Evolutionary conservation across 2,888 invertebrate genomes (phyloP).

Genomic region (Nebria salina): DNA sequence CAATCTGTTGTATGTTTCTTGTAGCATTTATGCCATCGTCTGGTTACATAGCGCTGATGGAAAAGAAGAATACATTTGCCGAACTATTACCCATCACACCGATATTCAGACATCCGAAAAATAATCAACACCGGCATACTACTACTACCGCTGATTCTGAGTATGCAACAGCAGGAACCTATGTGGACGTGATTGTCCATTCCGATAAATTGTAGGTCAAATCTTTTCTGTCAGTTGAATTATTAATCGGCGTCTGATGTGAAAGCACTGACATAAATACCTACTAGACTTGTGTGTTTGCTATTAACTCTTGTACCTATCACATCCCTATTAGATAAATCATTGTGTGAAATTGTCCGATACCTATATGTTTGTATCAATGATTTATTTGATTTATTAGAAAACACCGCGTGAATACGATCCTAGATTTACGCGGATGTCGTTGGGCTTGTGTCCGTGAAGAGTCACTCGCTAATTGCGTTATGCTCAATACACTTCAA

Average conservation of each 20-base stretch:
- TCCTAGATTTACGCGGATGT: slow-evolving; percentile 68
- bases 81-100: slow-evolving; percentile 70
- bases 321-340: too few species aligned
- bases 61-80: slow-evolving; percentile 59
- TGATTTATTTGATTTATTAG: slow-evolving; percentile 20
- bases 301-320: not conserved
- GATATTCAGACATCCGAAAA: slow-evolving; percentile 68
- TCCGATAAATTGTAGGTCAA: slow-evolving; percentile 66
- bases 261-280: slow-evolving; percentile 20
- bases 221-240: not conserved
- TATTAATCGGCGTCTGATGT: slow-evolving; percentile 18
- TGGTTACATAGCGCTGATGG: slow-evolving; percentile 65
- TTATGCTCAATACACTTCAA: slow-evolving; percentile 66
- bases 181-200: slow-evolving; percentile 71
- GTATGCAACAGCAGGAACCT: slow-evolving; percentile 64
- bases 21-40: slow-evolving; percentile 70
- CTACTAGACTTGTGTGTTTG: not conserved
- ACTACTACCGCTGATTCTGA: slow-evolving; percentile 48
- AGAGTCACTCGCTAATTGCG: slow-evolving; percentile 68
- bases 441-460: slow-evolving; percentile 67
- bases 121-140: slow-evolving; percentile 59
- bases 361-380: too few species aligned
- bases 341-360: too few species aligned
- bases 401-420: slow-evolving; percentile 67
- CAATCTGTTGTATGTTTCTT: slow-evolving; percentile 20